These are phyloP conservation scores for Penaeus chinensis DNA, from an alignment of 1,140 invertebrate species.

Conservation along the genomic window DNA sequence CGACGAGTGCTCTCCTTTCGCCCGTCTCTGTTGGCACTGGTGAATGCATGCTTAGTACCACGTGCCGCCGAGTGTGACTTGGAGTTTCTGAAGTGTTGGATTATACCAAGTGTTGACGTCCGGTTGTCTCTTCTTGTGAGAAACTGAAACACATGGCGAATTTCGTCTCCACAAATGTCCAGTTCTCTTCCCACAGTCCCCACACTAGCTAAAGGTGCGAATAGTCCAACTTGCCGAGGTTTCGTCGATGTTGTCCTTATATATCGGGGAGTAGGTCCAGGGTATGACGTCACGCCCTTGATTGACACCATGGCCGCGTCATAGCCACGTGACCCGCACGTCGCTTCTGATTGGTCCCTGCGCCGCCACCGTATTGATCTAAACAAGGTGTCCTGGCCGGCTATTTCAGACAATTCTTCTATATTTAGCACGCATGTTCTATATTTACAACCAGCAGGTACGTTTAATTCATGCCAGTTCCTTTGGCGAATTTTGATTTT, in stretches of 20 bases:
- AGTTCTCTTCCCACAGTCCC: not conserved
- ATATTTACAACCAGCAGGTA: conserved; percentile 35
- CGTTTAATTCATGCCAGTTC: not conserved
- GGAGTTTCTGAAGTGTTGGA: too few species aligned
- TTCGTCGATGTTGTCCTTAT: conserved; percentile 25
- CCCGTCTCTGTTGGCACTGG: too few species aligned
- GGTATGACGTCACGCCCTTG: conserved; percentile 37
- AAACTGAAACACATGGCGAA: not conserved
- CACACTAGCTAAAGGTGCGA: conserved; percentile 13
- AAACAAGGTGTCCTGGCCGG: conserved; percentile 12
- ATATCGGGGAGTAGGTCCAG: conserved; percentile 18
- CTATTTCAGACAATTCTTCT: conserved; percentile 51
- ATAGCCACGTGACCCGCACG: conserved; percentile 22
- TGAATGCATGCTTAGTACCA: too few species aligned
- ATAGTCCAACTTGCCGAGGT: conserved; percentile 25
- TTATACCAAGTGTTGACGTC: too few species aligned
- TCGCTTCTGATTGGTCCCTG: conserved; percentile 1
- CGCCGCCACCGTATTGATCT: conserved; percentile 30
- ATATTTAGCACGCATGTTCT: conserved; percentile 40
- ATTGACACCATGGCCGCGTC: conserved; percentile 31
- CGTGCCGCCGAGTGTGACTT: too few species aligned
- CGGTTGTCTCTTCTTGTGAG: too few species aligned
- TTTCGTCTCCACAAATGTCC: not conserved
- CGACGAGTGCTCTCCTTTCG: too few species aligned
- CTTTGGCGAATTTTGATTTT: not conserved